Base-by-base conservation (phyloP, 2,113 vertebrate species). In the Oryzias woworae region DNA sequence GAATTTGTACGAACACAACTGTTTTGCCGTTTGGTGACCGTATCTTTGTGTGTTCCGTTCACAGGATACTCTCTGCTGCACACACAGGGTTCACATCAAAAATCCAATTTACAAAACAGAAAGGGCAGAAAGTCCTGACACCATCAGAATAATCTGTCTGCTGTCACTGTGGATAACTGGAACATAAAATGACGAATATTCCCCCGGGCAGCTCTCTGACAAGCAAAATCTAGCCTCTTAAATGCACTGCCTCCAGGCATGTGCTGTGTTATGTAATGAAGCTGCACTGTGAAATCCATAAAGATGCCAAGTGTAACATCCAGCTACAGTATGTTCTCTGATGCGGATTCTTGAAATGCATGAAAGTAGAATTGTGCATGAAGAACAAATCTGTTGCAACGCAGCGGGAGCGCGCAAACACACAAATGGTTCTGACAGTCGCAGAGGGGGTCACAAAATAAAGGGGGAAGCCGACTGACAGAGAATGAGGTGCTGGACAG, bases 251-350 rank as follows among this genome's bases (percentile, higher is more conserved):
- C 77, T 76, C 49, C 46, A 61, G 83, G 74, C 77, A 52, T 53
- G 55, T 77, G 73, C 60, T 28, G 48, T 24, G 4, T 90, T 87
- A 80, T 50, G 23, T 87, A 88, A 87, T 62, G 17, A 71, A 45
- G 71, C 72, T 46, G 46, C 53, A 17, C 62, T 55, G 64, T 67
- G 62, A 79, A 75, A 73, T 64, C 65, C 56, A 51, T 28, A 31
- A 68, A 77, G 65, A 71, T 62, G 45, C 41, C 45, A 55, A 20
- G 42, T 23, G 61, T 53, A 59, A 65, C 61, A 62, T n/a, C 20
- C 61, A 58, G 49, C 48, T 61, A 62, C 83, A 65, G 53, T 47
- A 48, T 62, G 77, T 46, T 75, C 64, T 44, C 55, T 65, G 61
- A 54, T 57, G 60, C 22, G 24, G 62, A 68, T 47, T 71, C 66